Conservation (phyloP, 2,797 vertebrate genomes). For the Gadopsis bispinosus region DNA sequence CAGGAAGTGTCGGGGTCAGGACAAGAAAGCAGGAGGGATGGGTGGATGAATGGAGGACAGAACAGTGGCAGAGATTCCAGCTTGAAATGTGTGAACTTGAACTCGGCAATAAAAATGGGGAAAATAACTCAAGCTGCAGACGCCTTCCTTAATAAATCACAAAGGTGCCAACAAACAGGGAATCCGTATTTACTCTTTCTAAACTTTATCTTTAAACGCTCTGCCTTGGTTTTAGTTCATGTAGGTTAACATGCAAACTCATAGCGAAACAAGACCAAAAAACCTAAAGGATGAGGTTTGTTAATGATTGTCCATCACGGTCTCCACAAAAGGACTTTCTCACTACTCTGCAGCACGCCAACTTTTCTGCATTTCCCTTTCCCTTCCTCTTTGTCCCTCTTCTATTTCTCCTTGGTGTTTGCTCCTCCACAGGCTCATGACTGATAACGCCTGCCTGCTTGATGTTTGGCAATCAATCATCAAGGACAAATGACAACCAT, state of each 20-base stretch:
- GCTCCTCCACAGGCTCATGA: background rate
- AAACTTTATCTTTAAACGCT: background rate
- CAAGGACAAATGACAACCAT: background rate
- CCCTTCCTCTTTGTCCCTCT: background rate
- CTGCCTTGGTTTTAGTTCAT: background rate
- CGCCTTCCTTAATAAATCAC: conserved; percentile 49
- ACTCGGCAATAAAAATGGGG: conserved; percentile 46
- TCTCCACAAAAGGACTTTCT: too few species aligned
- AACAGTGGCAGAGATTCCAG: conserved; percentile 28
- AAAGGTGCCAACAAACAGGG: conserved; percentile 3
- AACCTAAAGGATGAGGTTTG: too few species aligned
- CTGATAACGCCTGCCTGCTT: background rate
- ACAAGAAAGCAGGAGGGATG: conserved; percentile 46
- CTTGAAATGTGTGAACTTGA: conserved; percentile 69
- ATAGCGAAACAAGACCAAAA: background rate
- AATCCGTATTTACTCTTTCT: background rate
- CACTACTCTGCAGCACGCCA: too few species aligned
- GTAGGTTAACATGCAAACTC: background rate
- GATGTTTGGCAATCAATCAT: background rate
- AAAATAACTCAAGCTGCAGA: conserved; percentile 41
- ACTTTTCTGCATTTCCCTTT: too few species aligned
- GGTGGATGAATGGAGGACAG: conserved; percentile 45
- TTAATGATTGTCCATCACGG: too few species aligned
- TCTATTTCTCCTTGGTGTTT: background rate
- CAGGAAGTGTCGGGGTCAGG: conserved; percentile 76